Conservation (phyloP, 92 coral and sea anemone species). For the Siderastrea siderea region DNA sequence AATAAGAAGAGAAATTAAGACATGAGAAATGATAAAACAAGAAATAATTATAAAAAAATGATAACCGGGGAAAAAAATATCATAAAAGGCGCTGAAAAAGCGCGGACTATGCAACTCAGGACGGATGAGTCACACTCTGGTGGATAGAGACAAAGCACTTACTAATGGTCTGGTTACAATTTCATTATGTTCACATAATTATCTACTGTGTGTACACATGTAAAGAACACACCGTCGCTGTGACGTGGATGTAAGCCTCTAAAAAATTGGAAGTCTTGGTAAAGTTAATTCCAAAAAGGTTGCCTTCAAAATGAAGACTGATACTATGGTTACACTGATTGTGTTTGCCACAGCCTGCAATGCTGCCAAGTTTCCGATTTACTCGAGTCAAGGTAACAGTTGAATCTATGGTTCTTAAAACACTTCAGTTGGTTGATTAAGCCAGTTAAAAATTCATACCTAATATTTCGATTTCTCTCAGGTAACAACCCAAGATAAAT, state of each 20-base stretch:
- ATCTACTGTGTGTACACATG: no score
- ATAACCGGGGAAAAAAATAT: no score
- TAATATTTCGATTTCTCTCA: no score
- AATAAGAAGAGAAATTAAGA: no score
- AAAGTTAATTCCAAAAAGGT: neutral
- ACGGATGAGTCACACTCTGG: neutral
- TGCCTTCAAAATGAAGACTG: constrained; percentile 8
- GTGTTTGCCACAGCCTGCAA: constrained; percentile 1
- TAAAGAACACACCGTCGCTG: no score
- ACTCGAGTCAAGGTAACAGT: neutral
- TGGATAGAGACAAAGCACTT: neutral
- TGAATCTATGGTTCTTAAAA: neutral
- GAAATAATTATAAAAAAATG: neutral
- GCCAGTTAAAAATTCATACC: no score
- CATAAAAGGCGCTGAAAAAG: neutral
- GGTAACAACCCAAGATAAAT: no score
- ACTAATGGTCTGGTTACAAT: neutral
- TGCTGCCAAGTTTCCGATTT: constrained; percentile 19
- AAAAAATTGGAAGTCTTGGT: no score
- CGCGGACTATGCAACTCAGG: constrained; percentile 9
- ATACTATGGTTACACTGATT: neutral
- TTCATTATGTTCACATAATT: no score
- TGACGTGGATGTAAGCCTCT: no score
- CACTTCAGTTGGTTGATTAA: no score
- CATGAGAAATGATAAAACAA: no score